Evolutionary conservation across 1,140 invertebrate genomes (phyloP).

Genomic region (Alviniconcha marisindica): DNA sequence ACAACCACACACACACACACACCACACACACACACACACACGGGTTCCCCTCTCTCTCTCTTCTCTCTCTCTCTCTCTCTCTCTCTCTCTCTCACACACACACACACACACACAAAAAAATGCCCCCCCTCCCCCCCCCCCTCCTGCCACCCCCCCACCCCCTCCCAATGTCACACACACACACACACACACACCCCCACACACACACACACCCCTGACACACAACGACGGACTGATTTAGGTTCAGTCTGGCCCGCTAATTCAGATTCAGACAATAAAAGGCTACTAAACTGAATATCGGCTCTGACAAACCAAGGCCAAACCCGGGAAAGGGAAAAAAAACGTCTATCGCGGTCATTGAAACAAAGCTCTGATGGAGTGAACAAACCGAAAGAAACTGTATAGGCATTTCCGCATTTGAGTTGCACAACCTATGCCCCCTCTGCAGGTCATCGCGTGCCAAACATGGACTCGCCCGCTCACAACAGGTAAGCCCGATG

Average conservation of each 20-base stretch:
- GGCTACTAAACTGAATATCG: no score
- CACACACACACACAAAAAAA: background rate
- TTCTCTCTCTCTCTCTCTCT: background rate
- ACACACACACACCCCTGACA: background rate
- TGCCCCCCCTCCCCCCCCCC: no score
- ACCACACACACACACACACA: no score
- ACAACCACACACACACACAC: no score
- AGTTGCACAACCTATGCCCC: background rate
- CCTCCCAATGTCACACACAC: no score
- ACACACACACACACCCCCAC: background rate
- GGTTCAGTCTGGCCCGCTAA: background rate
- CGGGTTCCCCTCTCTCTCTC: background rate
- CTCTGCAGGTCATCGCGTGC: background rate
- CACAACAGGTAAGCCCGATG: background rate
- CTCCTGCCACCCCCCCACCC: background rate
- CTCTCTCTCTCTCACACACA: background rate
- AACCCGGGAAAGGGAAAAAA: no score
- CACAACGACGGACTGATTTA: background rate
- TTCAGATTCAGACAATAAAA: background rate
- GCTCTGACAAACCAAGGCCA: no score
- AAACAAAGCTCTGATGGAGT: no score
- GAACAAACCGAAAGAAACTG: no score
- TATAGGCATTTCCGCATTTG: background rate
- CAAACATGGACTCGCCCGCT: constrained; percentile 1
- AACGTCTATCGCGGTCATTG: no score